Conservation (phyloP, 2,797 vertebrate species). For the Clarias fuscus region DNA sequence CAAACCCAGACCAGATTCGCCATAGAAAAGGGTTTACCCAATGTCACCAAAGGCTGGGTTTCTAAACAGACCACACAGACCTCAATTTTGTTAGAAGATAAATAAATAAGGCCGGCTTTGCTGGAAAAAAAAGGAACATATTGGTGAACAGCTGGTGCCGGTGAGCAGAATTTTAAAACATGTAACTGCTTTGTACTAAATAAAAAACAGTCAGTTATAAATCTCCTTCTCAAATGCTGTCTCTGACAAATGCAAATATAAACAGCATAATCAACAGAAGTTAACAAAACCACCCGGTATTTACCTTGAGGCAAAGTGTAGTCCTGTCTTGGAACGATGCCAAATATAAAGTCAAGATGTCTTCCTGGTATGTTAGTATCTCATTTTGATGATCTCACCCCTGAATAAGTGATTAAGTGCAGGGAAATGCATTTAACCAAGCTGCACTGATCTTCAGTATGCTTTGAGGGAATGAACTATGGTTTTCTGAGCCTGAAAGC, state of each 20-base stretch:
- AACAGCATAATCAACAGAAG: conserved; percentile 22
- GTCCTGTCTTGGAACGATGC: conserved; percentile 21
- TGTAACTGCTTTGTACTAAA: conserved; percentile 51
- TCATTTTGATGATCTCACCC: conserved; percentile 19
- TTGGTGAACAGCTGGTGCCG: conserved; percentile 57
- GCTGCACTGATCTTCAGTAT: not conserved
- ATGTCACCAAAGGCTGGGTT: conserved; percentile 29
- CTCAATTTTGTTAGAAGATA: conserved; percentile 48
- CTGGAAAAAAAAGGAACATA: conserved; percentile 50
- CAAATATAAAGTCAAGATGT: conserved; percentile 21
- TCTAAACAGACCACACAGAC: conserved; percentile 28
- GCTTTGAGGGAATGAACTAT: not conserved
- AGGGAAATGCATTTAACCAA: not conserved
- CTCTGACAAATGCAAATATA: conserved; percentile 31
- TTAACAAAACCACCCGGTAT: not conserved
- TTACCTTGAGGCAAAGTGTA: not conserved
- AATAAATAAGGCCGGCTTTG: conserved; percentile 44
- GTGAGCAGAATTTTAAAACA: conserved; percentile 54
- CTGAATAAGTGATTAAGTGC: not conserved
- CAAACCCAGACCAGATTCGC: conserved; percentile 22
- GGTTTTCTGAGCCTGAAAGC: not conserved
- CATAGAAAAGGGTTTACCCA: conserved; percentile 31
- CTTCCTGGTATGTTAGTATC: conserved; percentile 13
- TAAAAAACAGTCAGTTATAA: conserved; percentile 48
- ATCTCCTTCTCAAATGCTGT: conserved; percentile 31